Base-by-base conservation (phyloP, 2,797 vertebrate genomes). In the Agapornis canus region DNA sequence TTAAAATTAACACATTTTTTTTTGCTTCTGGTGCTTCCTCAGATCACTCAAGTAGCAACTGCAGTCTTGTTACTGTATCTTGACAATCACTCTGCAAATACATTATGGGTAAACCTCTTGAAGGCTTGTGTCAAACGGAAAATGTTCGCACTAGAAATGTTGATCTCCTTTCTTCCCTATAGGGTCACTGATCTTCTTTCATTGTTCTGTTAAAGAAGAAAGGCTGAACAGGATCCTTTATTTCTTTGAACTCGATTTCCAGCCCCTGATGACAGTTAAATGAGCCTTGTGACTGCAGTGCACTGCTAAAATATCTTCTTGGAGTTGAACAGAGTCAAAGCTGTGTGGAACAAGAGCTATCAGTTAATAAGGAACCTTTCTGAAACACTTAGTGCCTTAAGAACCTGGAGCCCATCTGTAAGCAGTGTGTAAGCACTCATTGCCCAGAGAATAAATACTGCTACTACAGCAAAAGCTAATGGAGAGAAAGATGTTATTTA, bases 391-490 rank as follows among this genome's bases (percentile, higher is more conserved):
- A 60, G 94, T 81, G 95, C 87, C 21, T 95, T 94, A 82, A 95
- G 94, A 87, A 73, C 81, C 72, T 83, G 96, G 94, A 97, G 95
- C 72, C 59, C 65, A 39, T 82, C 96, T 80, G 45, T 89, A 84
- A 94, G 97, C 95, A 93, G 47, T 40, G 49, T 56, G 43, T 43
- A 20, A 43, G 43, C 86, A 65, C 86, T 92, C 96, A 75, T 79
- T 95, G 96, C 96, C 92, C 92, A 51, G 91, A 96, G 95, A 93
- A 68, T 75, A 90, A 89, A 95, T 82, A 77, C 84, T 91, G 94
- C 84, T 63, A 82, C 87, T 95, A 70, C 92, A 96, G 97, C 96
- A 78, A 86, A 97, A 94, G 92, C 94, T 95, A 88, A 92, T 93
- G 92, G 95, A 87, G 92, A 93, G 94, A 88, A 92, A 89, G 88